Conservation (phyloP, 1,140 invertebrate genomes). For the Zaprionus taronus region DNA sequence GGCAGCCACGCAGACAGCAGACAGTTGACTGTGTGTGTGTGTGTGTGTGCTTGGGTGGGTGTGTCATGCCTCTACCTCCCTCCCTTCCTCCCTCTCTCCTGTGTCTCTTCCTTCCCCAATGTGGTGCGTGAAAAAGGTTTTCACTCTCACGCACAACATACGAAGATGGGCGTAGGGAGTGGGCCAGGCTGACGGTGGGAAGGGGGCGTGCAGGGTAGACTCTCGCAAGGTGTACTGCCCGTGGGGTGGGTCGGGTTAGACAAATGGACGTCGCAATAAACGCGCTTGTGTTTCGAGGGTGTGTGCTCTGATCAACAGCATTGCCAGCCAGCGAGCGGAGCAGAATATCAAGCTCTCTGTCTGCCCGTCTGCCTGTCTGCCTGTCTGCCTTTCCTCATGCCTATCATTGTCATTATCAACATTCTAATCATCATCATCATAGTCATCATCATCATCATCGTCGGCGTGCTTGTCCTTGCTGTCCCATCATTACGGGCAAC, state of each 20-base stretch:
- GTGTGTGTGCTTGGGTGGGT: conserved; percentile 31
- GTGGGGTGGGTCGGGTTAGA: conserved; percentile 41
- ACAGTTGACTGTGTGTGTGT: background rate
- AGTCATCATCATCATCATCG: conserved; percentile 2
- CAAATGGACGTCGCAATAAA: conserved; percentile 67
- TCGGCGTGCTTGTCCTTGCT: conserved; percentile 18
- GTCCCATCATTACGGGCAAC: conserved; percentile 69
- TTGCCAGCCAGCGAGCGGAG: conserved; percentile 27
- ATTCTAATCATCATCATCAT: conserved; percentile 5
- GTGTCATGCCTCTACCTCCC: conserved; percentile 28
- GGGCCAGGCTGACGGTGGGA: background rate
- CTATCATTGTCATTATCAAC: conserved; percentile 9
- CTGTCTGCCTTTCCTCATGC: conserved; percentile 1
- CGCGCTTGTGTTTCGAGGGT: conserved; percentile 46
- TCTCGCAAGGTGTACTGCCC: background rate
- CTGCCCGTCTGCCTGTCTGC: conserved; percentile 30
- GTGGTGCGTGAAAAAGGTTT: conserved; percentile 62
- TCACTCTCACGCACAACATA: conserved; percentile 47
- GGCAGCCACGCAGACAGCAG: background rate
- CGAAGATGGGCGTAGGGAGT: conserved; percentile 11
- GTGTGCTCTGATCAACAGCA: conserved; percentile 72
- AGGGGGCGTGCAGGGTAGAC: background rate
- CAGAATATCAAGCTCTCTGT: conserved; percentile 46
- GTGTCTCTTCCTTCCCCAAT: background rate
- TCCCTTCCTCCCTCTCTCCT: background rate